These are phyloP conservation scores for Parazoanthus swiftii DNA, from an alignment of 92 coral and sea anemone species.

Conservation along the genomic window DNA sequence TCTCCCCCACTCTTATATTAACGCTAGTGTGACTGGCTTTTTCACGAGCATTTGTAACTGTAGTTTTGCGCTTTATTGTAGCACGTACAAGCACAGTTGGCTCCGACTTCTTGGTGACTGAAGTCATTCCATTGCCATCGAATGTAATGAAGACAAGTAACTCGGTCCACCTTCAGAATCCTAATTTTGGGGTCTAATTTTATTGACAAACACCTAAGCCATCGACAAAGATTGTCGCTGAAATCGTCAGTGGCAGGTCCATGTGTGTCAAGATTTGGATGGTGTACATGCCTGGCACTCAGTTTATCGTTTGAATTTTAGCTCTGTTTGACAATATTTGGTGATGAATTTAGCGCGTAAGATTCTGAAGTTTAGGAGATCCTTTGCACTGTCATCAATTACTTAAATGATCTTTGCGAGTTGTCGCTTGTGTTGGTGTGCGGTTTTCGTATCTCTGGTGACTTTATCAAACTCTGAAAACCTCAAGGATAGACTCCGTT, in stretches of 20 bases:
- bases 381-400: not conserved
- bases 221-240: too few relatives aligned
- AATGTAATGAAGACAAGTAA: slow-evolving; percentile 22
- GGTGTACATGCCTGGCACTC: too few relatives aligned
- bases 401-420: slow-evolving; percentile 6
- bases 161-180: not conserved
- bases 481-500: slow-evolving; percentile 29
- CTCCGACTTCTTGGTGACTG: too few relatives aligned
- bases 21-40: too few relatives aligned
- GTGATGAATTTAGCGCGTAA: slow-evolving; percentile 21
- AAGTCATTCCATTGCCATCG: slow-evolving; percentile 7
- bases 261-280: too few relatives aligned
- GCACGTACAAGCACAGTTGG: too few relatives aligned
- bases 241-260: too few relatives aligned
- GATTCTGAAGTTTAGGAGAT: slow-evolving; percentile 22
- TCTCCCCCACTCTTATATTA: too few relatives aligned
- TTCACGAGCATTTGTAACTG: too few relatives aligned
- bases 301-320: not conserved
- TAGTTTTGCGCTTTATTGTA: too few relatives aligned
- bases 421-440: slow-evolving; percentile 18
- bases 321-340: slow-evolving; percentile 20
- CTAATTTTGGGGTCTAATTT: too few relatives aligned
- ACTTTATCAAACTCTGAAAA: slow-evolving; percentile 28
- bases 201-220: too few relatives aligned
- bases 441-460: slow-evolving; percentile 24